Evolutionary conservation across 2,888 invertebrate genomes (phyloP).

Genomic region (Ceraclea dissimilis): DNA sequence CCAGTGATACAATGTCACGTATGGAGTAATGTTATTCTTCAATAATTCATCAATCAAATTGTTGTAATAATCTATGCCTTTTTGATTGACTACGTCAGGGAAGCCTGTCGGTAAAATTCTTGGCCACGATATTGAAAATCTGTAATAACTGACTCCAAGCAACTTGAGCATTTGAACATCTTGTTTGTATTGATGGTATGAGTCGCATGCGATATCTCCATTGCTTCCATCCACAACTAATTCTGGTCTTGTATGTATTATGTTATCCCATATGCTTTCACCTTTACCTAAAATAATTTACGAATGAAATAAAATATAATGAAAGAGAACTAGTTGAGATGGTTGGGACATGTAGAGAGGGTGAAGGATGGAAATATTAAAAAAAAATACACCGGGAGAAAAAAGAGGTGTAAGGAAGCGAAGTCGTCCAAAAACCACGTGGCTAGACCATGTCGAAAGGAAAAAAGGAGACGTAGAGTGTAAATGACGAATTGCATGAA

Average conservation of each 20-base stretch:
- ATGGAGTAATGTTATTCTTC: slow-evolving; percentile 47
- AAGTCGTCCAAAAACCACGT: no score
- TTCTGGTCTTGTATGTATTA: slow-evolving; percentile 48
- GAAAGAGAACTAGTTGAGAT: no score
- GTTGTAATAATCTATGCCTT: slow-evolving; percentile 53
- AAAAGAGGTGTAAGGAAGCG: not conserved
- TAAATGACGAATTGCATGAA: no score
- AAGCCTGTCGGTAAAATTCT: slow-evolving; percentile 57
- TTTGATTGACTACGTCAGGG: slow-evolving; percentile 28
- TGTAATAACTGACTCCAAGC: slow-evolving; percentile 50
- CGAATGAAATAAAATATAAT: not conserved
- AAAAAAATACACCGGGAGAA: no score
- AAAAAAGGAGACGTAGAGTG: no score
- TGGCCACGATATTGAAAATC: slow-evolving; percentile 61
- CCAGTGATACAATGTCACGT: slow-evolving; percentile 61
- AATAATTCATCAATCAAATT: slow-evolving; percentile 51
- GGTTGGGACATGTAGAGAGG: no score
- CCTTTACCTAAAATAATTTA: slow-evolving; percentile 45
- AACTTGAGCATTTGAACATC: slow-evolving; percentile 52
- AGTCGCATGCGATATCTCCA: slow-evolving; percentile 59
- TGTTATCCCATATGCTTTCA: slow-evolving; percentile 61
- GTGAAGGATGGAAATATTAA: no score
- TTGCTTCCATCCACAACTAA: slow-evolving; percentile 46
- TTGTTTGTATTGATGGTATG: slow-evolving; percentile 54
- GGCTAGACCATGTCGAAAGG: no score